Base-by-base conservation (phyloP, 2,888 invertebrate species). In the Nephrotoma appendiculata region DNA sequence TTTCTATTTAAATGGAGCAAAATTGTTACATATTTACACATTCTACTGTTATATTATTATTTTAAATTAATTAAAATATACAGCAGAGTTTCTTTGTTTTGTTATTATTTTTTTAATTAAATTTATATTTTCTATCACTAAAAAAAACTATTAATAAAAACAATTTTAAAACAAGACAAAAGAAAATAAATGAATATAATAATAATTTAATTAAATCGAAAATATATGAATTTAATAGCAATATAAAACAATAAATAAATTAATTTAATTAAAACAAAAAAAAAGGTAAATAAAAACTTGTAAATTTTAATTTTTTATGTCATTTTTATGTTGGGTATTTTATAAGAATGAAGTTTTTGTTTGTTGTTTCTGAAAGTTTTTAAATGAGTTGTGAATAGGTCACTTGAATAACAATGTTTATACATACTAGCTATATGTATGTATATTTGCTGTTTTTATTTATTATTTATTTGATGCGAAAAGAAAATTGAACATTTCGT, bases 201-300 rank as follows among this genome's bases (percentile, higher is more conserved):
- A 42, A 42, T 84, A 43, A 84, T 41, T 42, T 84, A 84, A 84
- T 43, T 42, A 84, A 84, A 84, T 7, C n/a, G 43, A 84, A 84
- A 84, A 7, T 84, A 84, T 84, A 84, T 42, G 42, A 84, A 84
- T 84, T 84, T 84, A 84, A 84, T 84, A 84, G 84, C 84, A 84
- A 84, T 84, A 42, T 84, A 84, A 42, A 84, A 84, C 84, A 84
- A 84, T 42, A 84, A 84, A 42, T 71, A 9, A 71, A 71, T 31
- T 9, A 71, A 71, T 71, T 71, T 31, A 31, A 15, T 52, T 15
- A 57, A 31, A 71, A 71, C 71, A 71, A 71, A 71, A 44, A 44
- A 44, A 6, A 31, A 31, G 48, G 12, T 31, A 71, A 71, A 7
- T 71, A 71, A 31, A 31, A 11, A 31, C 19, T 71, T 31, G 31